These are phyloP conservation scores for Brachypalpus laphriformis DNA, from an alignment of 2,888 invertebrate genomes.

Conservation along the genomic window DNA sequence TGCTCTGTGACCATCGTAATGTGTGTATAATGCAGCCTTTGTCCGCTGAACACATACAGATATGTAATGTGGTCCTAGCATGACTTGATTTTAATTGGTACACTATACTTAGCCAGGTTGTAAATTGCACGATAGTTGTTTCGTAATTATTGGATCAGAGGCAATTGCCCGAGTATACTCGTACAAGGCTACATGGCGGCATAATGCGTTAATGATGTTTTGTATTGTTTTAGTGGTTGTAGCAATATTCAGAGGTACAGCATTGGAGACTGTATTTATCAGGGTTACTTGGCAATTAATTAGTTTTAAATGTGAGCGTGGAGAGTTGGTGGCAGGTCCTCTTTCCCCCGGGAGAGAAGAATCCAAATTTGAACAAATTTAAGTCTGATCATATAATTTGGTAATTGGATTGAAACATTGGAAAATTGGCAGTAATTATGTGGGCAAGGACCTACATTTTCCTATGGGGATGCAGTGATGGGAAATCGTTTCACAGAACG, in stretches of 20 bases:
- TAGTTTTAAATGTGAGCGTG: slow-evolving; percentile 20
- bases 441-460: background rate
- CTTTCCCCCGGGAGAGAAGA: background rate
- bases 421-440: background rate
- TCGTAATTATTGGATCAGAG: slow-evolving; percentile 61
- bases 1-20: slow-evolving; percentile 36
- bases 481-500: background rate
- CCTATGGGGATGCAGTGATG: background rate
- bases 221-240: slow-evolving; percentile 38
- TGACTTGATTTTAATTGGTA: slow-evolving; percentile 62
- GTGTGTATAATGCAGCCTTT: slow-evolving; percentile 27
- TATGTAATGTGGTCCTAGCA: slow-evolving; percentile 6
- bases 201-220: slow-evolving; percentile 69
- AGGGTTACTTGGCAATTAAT: slow-evolving; percentile 49
- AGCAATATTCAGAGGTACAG: background rate
- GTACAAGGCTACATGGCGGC: slow-evolving; percentile 27
- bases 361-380: background rate
- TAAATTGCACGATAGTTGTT: slow-evolving; percentile 60
- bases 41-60: background rate
- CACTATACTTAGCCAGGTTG: slow-evolving; percentile 33
- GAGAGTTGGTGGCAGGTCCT: background rate
- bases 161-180: slow-evolving; percentile 34
- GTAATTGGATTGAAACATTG: slow-evolving; percentile 38
- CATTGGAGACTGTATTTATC: slow-evolving; percentile 5
- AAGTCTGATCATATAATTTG: slow-evolving; percentile 23